Evolutionary conservation across 1,140 invertebrate species (phyloP).

Genomic region (Panonychus citri): DNA sequence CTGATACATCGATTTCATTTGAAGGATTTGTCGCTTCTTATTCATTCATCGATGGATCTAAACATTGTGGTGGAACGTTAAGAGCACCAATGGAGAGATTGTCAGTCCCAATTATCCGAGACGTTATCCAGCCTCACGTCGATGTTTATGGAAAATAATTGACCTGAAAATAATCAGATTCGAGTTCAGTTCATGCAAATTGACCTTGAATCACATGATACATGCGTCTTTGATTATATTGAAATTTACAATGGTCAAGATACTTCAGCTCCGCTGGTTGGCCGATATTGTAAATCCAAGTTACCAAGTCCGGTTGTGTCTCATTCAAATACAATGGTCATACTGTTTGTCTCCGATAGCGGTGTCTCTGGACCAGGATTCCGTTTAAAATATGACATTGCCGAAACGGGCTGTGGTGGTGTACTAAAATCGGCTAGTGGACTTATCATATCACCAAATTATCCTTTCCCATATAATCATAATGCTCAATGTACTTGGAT

Average conservation of each 20-base stretch:
- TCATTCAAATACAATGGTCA: slow-evolving; percentile 37
- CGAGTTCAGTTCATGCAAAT: slow-evolving; percentile 43
- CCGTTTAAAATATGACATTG: slow-evolving; percentile 41
- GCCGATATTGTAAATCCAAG: slow-evolving; percentile 37
- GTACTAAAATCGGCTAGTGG: slow-evolving; percentile 34
- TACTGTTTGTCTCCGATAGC: slow-evolving; percentile 43
- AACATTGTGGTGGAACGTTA: slow-evolving; percentile 49
- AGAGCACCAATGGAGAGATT: slow-evolving; percentile 39
- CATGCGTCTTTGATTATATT: slow-evolving; percentile 46
- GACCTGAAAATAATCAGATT: slow-evolving; percentile 40
- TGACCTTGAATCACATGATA: slow-evolving; percentile 33
- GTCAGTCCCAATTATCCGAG: slow-evolving; percentile 46
- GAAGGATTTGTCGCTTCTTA: slow-evolving; percentile 49
- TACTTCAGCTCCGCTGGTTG: slow-evolving; percentile 39
- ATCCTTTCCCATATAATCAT: slow-evolving; percentile 41
- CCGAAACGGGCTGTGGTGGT: slow-evolving; percentile 49
- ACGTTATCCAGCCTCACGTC: slow-evolving; percentile 35
- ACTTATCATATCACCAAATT: slow-evolving; percentile 53
- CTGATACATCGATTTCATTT: slow-evolving; percentile 31
- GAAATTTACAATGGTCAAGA: slow-evolving; percentile 54
- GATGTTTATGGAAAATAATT: slow-evolving; percentile 49
- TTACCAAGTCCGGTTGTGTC: slow-evolving; percentile 37
- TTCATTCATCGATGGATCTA: slow-evolving; percentile 35
- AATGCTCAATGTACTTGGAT: slow-evolving; percentile 50
- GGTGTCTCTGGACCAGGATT: slow-evolving; percentile 36